Percentiles rank a stretch among this genome's conserved stretches.
Evolutionary conservation across 2,888 invertebrate genomes (phyloP).

Genomic region (Hoplodrina ambigua): DNA sequence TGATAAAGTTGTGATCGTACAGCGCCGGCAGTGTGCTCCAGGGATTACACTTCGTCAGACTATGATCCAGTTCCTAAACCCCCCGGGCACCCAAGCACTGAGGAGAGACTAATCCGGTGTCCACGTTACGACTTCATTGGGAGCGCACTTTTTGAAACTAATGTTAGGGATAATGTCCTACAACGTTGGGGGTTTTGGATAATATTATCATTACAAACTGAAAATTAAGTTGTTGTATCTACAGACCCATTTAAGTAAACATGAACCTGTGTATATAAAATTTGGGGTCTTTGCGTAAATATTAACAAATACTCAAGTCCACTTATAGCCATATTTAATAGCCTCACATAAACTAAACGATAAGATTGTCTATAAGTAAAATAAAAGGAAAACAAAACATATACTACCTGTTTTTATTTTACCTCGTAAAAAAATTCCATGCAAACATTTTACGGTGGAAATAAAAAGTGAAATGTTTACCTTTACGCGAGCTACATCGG

Average conservation of each 20-base stretch:
- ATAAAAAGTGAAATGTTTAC: constrained; percentile 72
- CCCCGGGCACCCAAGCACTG: constrained; percentile 38
- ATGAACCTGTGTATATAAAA: constrained; percentile 27
- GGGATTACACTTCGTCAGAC: constrained; percentile 62
- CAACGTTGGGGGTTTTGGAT: constrained; percentile 13
- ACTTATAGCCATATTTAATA: neutral
- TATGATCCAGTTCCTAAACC: constrained; percentile 57
- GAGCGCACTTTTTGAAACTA: constrained; percentile 48
- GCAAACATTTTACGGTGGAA: constrained; percentile 58
- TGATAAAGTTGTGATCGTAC: constrained; percentile 47
- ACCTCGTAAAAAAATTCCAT: constrained; percentile 58
- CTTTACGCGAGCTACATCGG: constrained; percentile 69
- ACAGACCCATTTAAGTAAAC: constrained; percentile 32
- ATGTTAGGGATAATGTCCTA: constrained; percentile 38
- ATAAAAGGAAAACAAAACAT: constrained; percentile 58
- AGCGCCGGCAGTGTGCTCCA: constrained; percentile 35
- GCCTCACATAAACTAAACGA: constrained; percentile 46
- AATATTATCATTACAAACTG: constrained; percentile 33
- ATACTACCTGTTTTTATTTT: constrained; percentile 58
- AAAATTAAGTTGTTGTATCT: constrained; percentile 30
- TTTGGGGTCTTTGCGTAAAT: constrained; percentile 52
- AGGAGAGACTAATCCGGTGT: constrained; percentile 56
- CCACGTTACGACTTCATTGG: constrained; percentile 52
- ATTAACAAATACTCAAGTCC: constrained; percentile 14
- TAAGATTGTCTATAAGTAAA: constrained; percentile 54